These are phyloP conservation scores for Nymphalis polychloros DNA, from an alignment of 2,888 invertebrate species.

Conservation along the genomic window DNA sequence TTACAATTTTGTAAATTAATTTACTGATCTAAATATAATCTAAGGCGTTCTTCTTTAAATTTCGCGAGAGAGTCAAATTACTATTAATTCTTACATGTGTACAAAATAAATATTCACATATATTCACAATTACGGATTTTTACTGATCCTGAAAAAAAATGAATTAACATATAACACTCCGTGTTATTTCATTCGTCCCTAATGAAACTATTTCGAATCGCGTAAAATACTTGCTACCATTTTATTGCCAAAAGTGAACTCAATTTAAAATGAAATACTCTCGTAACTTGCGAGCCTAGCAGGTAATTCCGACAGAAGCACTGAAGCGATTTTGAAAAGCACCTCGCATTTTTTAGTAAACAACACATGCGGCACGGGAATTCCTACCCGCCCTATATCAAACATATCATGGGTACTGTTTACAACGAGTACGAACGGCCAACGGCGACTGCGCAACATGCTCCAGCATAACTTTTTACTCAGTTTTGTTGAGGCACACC, in stretches of 20 bases:
- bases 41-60: background rate
- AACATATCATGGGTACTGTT: slow-evolving; percentile 48
- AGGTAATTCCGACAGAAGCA: slow-evolving; percentile 27
- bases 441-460: slow-evolving; percentile 55
- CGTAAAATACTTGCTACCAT: slow-evolving; percentile 25
- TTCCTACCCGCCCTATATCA: slow-evolving; percentile 38
- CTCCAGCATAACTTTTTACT: slow-evolving; percentile 64
- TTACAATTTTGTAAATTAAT: background rate
- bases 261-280: slow-evolving; percentile 36
- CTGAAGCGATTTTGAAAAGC: slow-evolving; percentile 36
- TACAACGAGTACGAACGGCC: slow-evolving; percentile 66
- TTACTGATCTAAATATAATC: too few relatives aligned
- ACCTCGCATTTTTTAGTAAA: slow-evolving; percentile 40
- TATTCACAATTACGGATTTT: background rate
- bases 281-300: slow-evolving; percentile 26
- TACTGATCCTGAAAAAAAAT: background rate
- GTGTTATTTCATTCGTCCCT: background rate
- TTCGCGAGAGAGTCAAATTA: too few relatives aligned
- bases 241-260: slow-evolving; percentile 35
- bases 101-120: background rate
- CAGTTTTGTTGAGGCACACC: slow-evolving; percentile 63
- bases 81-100: background rate
- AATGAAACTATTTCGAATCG: slow-evolving; percentile 25
- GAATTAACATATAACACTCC: slow-evolving; percentile 2
- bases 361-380: slow-evolving; percentile 33